A percentile compares a stretch with the other conserved stretches of the same genome.
Evolutionary conservation across 2,113 vertebrate species (phyloP).

Genomic region (Emydocephalus ijimae): DNA sequence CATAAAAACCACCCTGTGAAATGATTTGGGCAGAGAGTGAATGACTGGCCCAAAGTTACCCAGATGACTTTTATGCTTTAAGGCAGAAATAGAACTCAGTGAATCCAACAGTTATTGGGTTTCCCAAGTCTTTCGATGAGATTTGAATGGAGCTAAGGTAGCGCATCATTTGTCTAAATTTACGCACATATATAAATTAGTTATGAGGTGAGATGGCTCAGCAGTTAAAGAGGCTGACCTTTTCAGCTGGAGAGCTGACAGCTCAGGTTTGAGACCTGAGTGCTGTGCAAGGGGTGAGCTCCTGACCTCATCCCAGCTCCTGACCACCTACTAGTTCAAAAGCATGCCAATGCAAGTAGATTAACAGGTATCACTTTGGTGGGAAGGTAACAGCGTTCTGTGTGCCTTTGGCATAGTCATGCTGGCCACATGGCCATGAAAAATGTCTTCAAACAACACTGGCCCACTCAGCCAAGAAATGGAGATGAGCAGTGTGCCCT

Average conservation of each 20-base stretch:
- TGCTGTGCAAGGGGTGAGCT: not conserved
- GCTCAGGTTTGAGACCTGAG: not conserved
- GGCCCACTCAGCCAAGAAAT: not conserved
- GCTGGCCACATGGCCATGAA: not conserved
- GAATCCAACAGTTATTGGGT: constrained; percentile 66
- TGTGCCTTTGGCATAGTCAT: not conserved
- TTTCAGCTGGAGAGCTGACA: not conserved
- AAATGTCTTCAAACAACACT: not conserved
- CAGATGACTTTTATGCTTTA: no score
- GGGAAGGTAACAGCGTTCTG: not conserved
- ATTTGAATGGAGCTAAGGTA: constrained; percentile 47
- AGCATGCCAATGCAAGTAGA: not conserved
- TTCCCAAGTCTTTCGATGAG: constrained; percentile 17
- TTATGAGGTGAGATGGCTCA: constrained; percentile 22
- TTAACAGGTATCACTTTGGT: not conserved
- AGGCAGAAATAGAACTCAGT: not conserved
- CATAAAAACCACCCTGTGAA: no score
- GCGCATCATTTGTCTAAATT: constrained; percentile 36
- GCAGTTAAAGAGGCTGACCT: not conserved
- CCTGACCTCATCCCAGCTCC: not conserved
- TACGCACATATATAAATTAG: constrained; percentile 40
- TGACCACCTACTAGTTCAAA: not conserved
- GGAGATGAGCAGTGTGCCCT: not conserved
- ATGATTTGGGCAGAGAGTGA: not conserved
- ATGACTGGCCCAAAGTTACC: not conserved